Evolutionary conservation across 2,797 vertebrate species (phyloP), one percentile per base, ranked within the genome.

Genomic region (Odontamblyopus lacepedii): DNA sequence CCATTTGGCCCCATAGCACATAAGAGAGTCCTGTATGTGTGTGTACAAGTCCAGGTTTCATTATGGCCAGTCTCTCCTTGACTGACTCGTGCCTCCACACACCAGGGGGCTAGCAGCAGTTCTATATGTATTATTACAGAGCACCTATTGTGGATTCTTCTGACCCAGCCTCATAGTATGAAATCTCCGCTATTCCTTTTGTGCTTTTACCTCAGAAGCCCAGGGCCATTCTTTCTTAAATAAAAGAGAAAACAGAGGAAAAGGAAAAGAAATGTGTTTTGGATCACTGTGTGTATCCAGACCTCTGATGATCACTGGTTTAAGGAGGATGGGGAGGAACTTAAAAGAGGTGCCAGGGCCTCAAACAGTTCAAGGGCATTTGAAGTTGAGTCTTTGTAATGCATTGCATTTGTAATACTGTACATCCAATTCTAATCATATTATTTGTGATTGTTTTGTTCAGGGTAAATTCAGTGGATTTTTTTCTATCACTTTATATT

Each of bases 301-400:
- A 48, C 67, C 67, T 62, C 73, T 73, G 63, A 74, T 77, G 80
- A 71, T 72, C 61, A 23, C 23, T 65, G 83, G 81, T 73, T 74
- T 83, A 79, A 71, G 62, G 68, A 84, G 73, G 64, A 56, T n/a
- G 5, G 61, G 60, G 84, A 70, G 56, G 70, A 75, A 83, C 67
- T 67, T 30, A 2, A 78, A 72, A 80, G 59, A 63, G 38, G 29
- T 66, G 44, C 29, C 48, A 53, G 15, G 19, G 35, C 41, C 13
- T 26, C 63, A 48, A 4, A 15, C 2, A 29, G 44, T 51, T 19
- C 13, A 29, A 30, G 7, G 26, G 16, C 41, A 29, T 66, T 53
- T 41, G n/a, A 19, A 26, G 26, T 23, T 0, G 35, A 65, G 35
- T 41, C 35, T 12, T 63, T 41, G n/a, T 44, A 65, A 26, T 30